These are phyloP conservation scores for Augiades crinisus DNA, from an alignment of 2,888 invertebrate species.

Conservation along the genomic window DNA sequence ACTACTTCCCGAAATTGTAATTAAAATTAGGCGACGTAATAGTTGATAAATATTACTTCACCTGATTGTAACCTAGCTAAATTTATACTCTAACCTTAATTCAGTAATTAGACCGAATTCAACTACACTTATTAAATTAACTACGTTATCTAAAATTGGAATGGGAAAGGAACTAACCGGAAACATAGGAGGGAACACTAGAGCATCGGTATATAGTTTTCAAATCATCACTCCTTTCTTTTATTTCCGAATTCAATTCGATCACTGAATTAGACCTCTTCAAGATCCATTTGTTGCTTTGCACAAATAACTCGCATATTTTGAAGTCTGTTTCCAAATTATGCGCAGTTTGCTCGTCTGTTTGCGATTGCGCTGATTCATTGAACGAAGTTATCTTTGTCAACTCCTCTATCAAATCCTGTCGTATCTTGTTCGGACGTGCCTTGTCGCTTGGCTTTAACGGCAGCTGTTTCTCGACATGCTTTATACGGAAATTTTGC, in stretches of 20 bases:
- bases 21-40: too few relatives aligned
- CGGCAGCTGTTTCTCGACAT: slow-evolving; percentile 23
- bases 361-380: slow-evolving; percentile 50
- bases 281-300: slow-evolving; percentile 38
- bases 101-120: too few relatives aligned
- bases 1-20: too few relatives aligned
- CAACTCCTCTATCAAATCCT: slow-evolving; percentile 44
- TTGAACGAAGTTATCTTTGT: slow-evolving; percentile 39
- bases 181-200: slow-evolving; percentile 53
- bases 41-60: too few relatives aligned
- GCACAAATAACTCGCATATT: slow-evolving; percentile 47
- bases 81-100: too few relatives aligned
- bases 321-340: slow-evolving; percentile 41
- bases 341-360: slow-evolving; percentile 38
- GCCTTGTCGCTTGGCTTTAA: slow-evolving; percentile 23
- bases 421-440: slow-evolving; percentile 30
- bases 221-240: slow-evolving; percentile 50
- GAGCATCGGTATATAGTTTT: slow-evolving; percentile 59
- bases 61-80: too few relatives aligned
- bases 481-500: slow-evolving; percentile 31
- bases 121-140: too few relatives aligned
- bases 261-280: slow-evolving; percentile 44
- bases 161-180: slow-evolving; percentile 37
- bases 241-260: slow-evolving; percentile 33
- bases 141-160: too few relatives aligned